Conservation (phyloP, 2,888 invertebrate species). For the Drosophila quinaria region DNA sequence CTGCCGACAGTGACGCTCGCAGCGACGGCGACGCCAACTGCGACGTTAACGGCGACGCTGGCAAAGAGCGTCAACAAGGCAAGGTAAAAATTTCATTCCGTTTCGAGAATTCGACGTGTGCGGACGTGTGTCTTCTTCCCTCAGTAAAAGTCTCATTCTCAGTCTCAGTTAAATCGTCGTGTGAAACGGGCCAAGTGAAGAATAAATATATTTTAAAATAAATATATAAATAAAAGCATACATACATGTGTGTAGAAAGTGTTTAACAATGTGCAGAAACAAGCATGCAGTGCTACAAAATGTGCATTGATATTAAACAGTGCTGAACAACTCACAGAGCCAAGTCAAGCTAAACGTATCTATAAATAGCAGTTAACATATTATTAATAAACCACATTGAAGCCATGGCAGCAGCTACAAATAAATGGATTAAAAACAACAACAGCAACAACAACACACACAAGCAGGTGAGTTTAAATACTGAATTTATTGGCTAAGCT, state of each 20-base stretch:
- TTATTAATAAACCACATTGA: constrained; percentile 11
- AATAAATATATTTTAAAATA: constrained; percentile 7
- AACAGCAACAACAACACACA: constrained; percentile 39
- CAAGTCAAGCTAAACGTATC: constrained; percentile 17
- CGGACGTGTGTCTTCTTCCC: constrained; percentile 71
- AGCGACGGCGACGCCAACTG: constrained; percentile 18
- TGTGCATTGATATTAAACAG: constrained; percentile 58
- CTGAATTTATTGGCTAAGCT: constrained; percentile 52
- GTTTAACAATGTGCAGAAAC: constrained; percentile 43
- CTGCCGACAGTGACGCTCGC: constrained; percentile 12
- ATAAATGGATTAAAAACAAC: constrained; percentile 73
- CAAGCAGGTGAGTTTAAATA: constrained; percentile 71
- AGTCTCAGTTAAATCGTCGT: constrained; percentile 34
- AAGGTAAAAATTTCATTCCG: constrained; percentile 84
- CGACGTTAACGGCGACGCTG: constrained; percentile 40
- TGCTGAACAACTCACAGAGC: constrained; percentile 33
- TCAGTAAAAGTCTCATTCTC: constrained; percentile 21
- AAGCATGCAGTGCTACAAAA: constrained; percentile 57
- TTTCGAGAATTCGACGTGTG: constrained; percentile 84
- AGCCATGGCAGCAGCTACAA: constrained; percentile 66
- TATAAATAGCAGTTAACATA: constrained; percentile 12
- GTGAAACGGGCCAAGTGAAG: constrained; percentile 45
- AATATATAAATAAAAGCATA: constrained; percentile 4
- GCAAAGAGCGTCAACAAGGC: constrained; percentile 31
- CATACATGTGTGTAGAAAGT: constrained; percentile 3